These are phyloP conservation scores for Pristionchus japonicus DNA, from an alignment of 2,888 invertebrate genomes.

Conservation along the genomic window DNA sequence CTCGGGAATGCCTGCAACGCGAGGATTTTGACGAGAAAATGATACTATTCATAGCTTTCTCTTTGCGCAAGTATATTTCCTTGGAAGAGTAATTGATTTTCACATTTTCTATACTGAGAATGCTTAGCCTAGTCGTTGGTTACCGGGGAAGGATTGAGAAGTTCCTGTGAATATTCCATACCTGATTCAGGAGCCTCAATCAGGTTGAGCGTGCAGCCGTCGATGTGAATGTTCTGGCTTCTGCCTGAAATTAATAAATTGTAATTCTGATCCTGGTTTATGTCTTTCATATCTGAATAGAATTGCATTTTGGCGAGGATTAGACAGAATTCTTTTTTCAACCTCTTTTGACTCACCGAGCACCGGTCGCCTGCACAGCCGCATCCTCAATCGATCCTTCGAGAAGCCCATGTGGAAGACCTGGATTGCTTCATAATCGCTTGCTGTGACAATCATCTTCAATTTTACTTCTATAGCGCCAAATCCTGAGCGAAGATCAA, in stretches of 20 bases:
- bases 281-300: no score
- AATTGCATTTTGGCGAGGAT: no score
- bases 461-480: no score
- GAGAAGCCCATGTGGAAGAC: conserved; percentile 53
- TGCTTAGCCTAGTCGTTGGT: no score
- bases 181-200: conserved; percentile 41
- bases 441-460: no score
- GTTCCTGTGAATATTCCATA: no score
- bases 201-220: conserved; percentile 37
- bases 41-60: not conserved
- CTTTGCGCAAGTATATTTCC: not conserved
- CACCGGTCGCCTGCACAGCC: conserved; percentile 54
- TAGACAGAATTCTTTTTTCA: no score
- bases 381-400: conserved; percentile 52
- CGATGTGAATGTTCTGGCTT: conserved; percentile 39
- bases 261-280: no score
- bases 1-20: conserved; percentile 39
- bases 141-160: no score
- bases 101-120: no score
- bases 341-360: conserved; percentile 50
- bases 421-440: no score
- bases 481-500: no score
- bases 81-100: not conserved
- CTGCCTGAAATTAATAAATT: conserved; percentile 45
- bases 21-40: not conserved